These are phyloP conservation scores for Sebastolobus altivelis DNA, from an alignment of 2,797 vertebrate species.

Conservation along the genomic window DNA sequence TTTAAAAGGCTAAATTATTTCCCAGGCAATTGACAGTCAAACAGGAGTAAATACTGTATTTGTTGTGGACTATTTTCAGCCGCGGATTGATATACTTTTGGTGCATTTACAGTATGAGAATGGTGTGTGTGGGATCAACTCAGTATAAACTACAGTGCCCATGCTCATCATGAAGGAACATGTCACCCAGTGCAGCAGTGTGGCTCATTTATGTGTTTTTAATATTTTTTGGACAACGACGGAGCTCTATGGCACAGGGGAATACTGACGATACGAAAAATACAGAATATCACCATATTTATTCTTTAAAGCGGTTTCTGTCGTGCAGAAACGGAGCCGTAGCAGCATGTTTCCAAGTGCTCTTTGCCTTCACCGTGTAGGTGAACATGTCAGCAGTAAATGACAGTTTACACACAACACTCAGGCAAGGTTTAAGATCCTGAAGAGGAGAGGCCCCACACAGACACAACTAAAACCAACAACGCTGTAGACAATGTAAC, in stretches of 20 bases:
- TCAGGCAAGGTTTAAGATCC: constrained; percentile 88
- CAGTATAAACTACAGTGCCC: not conserved
- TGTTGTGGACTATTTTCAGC: not conserved
- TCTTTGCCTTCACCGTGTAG: constrained; percentile 22
- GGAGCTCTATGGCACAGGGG: not conserved
- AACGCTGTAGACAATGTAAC: constrained; percentile 93
- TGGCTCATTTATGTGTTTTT: not conserved
- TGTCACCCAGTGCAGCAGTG: not conserved
- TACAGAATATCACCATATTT: constrained; percentile 37
- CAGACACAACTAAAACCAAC: constrained; percentile 93
- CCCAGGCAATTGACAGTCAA: not conserved
- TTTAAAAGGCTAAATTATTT: not conserved
- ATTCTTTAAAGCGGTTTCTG: constrained; percentile 27
- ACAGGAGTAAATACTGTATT: not conserved
- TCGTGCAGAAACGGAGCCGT: constrained; percentile 30
- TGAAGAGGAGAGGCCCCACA: constrained; percentile 90
- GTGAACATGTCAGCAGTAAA: constrained; percentile 41
- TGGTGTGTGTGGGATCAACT: not conserved
- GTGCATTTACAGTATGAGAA: constrained; percentile 2
- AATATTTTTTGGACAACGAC: not conserved
- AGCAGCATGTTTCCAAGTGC: constrained; percentile 41
- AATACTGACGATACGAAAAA: constrained; percentile 10
- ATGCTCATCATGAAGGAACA: constrained; percentile 3
- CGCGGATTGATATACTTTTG: not conserved
- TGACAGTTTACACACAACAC: constrained; percentile 24